Percentiles rank a stretch among this genome's conserved stretches.
These are phyloP conservation scores for Marasmarcha lunaedactyla DNA, from an alignment of 2,888 invertebrate species.

Conservation along the genomic window DNA sequence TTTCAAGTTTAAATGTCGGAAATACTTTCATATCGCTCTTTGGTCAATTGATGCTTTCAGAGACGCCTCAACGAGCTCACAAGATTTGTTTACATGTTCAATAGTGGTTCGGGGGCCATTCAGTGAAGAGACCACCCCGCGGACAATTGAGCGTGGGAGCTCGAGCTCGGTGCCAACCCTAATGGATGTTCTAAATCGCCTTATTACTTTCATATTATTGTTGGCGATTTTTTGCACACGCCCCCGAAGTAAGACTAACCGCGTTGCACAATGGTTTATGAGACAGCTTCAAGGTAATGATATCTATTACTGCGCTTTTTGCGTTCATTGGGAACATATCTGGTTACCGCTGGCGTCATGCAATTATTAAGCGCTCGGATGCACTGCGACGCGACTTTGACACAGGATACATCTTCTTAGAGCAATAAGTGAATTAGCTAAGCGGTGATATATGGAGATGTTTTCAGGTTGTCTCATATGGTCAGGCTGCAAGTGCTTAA, in stretches of 20 bases:
- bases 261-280: constrained; percentile 32
- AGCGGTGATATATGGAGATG: no score
- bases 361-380: no score
- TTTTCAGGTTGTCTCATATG: not conserved
- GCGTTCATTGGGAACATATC: constrained; percentile 12
- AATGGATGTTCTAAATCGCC: constrained; percentile 50
- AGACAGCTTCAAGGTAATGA: constrained; percentile 21
- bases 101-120: constrained; percentile 18
- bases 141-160: constrained; percentile 49
- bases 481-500: not conserved
- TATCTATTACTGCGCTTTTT: constrained; percentile 34
- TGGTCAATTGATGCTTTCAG: not conserved
- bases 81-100: constrained; percentile 7
- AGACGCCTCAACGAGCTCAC: not conserved
- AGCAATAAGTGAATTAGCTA: no score
- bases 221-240: constrained; percentile 36
- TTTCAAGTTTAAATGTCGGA: not conserved
- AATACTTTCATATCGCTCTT: not conserved
- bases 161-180: constrained; percentile 46
- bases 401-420: no score
- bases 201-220: constrained; percentile 60
- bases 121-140: constrained; percentile 31
- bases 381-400: no score
- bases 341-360: constrained; percentile 10
- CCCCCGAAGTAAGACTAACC: constrained; percentile 31